Evolutionary conservation across 35 echinoderm and acorn worm species (phyloP).

Genomic region (Ptychodera flava): DNA sequence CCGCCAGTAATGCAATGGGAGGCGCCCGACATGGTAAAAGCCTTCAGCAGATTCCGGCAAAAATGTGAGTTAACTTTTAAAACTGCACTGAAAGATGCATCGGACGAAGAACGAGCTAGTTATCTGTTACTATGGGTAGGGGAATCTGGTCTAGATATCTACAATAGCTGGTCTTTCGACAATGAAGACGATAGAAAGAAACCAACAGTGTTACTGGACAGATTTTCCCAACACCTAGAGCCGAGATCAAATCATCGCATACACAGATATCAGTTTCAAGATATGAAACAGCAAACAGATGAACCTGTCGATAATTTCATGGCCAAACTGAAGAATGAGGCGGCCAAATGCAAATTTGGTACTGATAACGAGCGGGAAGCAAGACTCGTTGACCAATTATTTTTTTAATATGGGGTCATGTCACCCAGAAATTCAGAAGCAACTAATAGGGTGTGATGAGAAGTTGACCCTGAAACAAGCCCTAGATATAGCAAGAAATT

Average conservation of each 20-base stretch:
- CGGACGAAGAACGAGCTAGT: not conserved
- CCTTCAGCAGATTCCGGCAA: not conserved
- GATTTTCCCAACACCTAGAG: constrained; percentile 23
- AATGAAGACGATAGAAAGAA: not conserved
- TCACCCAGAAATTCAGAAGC: too few species aligned
- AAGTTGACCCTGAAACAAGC: too few species aligned
- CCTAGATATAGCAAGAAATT: constrained; percentile 25
- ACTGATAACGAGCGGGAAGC: constrained; percentile 7
- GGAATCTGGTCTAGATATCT: constrained; percentile 16
- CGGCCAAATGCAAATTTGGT: constrained; percentile 26
- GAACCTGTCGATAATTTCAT: constrained; percentile 43
- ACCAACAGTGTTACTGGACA: constrained; percentile 4
- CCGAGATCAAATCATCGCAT: constrained; percentile 30
- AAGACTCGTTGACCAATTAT: constrained; percentile 29
- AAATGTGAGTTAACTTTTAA: not conserved
- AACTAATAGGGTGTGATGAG: too few species aligned
- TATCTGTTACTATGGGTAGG: constrained; percentile 23
- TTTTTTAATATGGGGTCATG: too few species aligned
- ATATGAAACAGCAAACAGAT: not conserved
- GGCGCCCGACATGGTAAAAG: not conserved
- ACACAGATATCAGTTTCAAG: constrained; percentile 27
- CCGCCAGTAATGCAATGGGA: not conserved
- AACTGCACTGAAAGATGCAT: not conserved
- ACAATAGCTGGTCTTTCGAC: not conserved
- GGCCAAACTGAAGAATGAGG: constrained; percentile 17